phyloP scores from a whole-genome alignment of 2,888 invertebrate genomes.

The Charanyca ferruginea region DNA sequence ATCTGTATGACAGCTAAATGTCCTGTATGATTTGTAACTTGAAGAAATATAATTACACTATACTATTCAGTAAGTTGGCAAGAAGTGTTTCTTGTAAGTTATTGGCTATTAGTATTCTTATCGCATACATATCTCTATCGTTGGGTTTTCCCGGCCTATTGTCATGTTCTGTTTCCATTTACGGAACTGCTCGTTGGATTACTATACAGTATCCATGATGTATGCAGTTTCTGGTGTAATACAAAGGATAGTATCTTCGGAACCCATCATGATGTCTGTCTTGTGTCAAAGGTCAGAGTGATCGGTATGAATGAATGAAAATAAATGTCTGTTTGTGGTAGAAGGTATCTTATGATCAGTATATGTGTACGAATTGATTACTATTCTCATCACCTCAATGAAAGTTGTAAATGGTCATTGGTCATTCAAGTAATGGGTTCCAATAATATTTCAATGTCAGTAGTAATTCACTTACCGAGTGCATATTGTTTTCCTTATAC shows the following conservation, averaged over 20 bases:
- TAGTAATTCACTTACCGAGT: slow-evolving; percentile 14
- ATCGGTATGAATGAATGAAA: neutral
- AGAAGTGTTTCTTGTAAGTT: no score
- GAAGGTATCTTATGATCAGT: no score
- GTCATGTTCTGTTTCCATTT: slow-evolving; percentile 43
- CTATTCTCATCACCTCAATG: neutral
- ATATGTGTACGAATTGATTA: neutral
- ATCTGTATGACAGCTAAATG: neutral
- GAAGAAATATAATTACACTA: neutral
- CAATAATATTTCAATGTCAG: slow-evolving; percentile 48
- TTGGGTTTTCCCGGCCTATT: slow-evolving; percentile 44
- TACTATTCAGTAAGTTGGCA: no score
- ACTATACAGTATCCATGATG: slow-evolving; percentile 12
- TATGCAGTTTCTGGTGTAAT: neutral
- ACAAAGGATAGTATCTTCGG: neutral
- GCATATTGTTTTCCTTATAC: slow-evolving; percentile 53
- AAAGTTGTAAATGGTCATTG: neutral
- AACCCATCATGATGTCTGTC: neutral
- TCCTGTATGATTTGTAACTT: slow-evolving; percentile 3
- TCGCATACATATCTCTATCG: slow-evolving; percentile 6
- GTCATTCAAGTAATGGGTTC: slow-evolving; percentile 17
- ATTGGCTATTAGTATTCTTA: slow-evolving; percentile 43
- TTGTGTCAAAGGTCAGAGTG: neutral
- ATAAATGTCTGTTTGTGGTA: neutral
- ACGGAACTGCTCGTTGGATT: slow-evolving; percentile 27